Conservation (phyloP, 1,140 invertebrate genomes). For the Saxidomus purpurata region DNA sequence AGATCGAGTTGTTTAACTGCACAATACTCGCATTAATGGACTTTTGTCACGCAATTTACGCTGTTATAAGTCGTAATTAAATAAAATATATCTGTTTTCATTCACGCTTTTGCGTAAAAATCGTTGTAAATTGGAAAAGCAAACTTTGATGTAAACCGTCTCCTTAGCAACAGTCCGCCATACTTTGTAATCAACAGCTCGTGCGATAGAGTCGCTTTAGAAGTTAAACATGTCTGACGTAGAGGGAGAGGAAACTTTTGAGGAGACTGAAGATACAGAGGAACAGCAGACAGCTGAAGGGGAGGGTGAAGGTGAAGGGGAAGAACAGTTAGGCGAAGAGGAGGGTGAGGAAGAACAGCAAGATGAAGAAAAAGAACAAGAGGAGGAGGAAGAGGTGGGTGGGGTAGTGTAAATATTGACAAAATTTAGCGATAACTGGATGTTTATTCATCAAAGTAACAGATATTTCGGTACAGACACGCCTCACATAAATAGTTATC, state of each 20-base stretch:
- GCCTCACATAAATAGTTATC: too few species aligned
- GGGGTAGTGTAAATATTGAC: slow-evolving; percentile 51
- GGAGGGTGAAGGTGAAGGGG: slow-evolving; percentile 70
- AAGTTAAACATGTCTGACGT: slow-evolving; percentile 54
- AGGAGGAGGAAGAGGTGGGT: slow-evolving; percentile 78
- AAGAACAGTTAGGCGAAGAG: slow-evolving; percentile 66
- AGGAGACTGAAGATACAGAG: slow-evolving; percentile 70
- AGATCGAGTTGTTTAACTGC: background rate
- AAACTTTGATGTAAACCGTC: slow-evolving; percentile 58
- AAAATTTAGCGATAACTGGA: too few species aligned
- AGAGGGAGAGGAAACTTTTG: slow-evolving; percentile 69
- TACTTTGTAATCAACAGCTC: slow-evolving; percentile 79
- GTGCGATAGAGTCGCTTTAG: background rate
- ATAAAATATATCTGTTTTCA: slow-evolving; percentile 4
- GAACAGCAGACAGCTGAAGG: slow-evolving; percentile 75
- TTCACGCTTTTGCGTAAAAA: slow-evolving; percentile 5
- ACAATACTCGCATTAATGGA: background rate
- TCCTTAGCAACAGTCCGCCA: slow-evolving; percentile 80
- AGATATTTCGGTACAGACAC: too few species aligned
- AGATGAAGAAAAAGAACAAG: slow-evolving; percentile 75
- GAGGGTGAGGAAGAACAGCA: slow-evolving; percentile 72
- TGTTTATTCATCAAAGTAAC: too few species aligned
- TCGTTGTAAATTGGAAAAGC: background rate
- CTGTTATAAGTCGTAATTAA: background rate
- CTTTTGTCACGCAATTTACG: background rate